phyloP scores from a whole-genome alignment of 2,797 vertebrate genomes.

The Clarias platycephalus region DNA sequence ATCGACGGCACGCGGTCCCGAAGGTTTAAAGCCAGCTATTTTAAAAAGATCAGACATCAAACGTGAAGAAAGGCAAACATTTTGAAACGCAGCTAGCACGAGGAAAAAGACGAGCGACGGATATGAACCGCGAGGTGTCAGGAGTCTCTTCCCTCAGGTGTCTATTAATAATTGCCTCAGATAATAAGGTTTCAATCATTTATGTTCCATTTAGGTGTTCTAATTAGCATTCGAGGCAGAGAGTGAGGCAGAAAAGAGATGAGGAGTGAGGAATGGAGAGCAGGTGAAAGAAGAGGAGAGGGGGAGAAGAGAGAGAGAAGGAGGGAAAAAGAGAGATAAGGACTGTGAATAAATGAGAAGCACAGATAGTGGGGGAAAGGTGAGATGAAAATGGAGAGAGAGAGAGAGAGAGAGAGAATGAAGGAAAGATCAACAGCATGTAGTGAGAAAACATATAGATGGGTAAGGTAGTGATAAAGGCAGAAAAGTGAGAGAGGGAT shows the following conservation, averaged over 20 bases:
- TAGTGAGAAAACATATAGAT: background rate
- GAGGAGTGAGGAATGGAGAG: background rate
- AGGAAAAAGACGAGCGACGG: slow-evolving; percentile 27
- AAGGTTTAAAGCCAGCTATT: background rate
- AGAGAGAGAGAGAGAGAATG: background rate
- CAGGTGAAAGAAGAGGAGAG: background rate
- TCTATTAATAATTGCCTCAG: slow-evolving; percentile 58
- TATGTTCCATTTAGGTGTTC: slow-evolving; percentile 57
- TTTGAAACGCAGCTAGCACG: slow-evolving; percentile 24
- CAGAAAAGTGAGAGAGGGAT: background rate
- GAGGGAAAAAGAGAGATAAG: background rate
- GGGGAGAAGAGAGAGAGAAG: background rate
- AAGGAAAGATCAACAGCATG: background rate
- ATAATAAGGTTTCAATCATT: slow-evolving; percentile 64
- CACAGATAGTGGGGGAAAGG: background rate
- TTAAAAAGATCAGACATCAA: slow-evolving; percentile 14
- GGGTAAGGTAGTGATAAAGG: background rate
- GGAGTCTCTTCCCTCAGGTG: slow-evolving; percentile 50
- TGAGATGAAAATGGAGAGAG: no score
- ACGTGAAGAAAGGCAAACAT: slow-evolving; percentile 44
- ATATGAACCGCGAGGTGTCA: slow-evolving; percentile 46
- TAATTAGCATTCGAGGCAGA: slow-evolving; percentile 56
- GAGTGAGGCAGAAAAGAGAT: slow-evolving; percentile 37
- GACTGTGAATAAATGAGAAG: background rate
- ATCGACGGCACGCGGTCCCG: background rate